Evolutionary conservation across 2,888 invertebrate species (phyloP), one percentile per base, ranked within the genome.

Genomic region (Cyaniris semiargus): DNA sequence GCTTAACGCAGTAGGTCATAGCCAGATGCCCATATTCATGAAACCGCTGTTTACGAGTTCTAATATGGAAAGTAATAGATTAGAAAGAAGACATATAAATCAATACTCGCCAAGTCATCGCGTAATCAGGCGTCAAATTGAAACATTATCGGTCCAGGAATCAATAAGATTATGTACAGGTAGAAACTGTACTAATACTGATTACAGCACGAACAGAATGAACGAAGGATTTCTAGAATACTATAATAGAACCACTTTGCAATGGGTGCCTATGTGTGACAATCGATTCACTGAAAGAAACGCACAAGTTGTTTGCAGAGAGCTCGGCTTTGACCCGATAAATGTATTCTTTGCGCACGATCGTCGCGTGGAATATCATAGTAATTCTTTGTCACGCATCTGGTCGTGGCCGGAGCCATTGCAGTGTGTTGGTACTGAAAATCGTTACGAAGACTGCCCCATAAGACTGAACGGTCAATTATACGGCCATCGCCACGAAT

Each of bases 201-300:
- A 95, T 76, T 92, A 94, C 70, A 84, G 89, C 15, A 88, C 91
- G 21, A 92, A 93, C 75, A 91, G 88, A 79, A 93, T 94, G 1
- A 95, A 95, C 83, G 96, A 97, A 95, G 99, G 99, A 6, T 99
- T 99, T 85, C 89, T 99, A 79, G 98, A 99, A 91, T 97, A 98
- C 86, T 99, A 97, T 87, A 99, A 99, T 85, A 95, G 95, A 82
- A 99, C 99, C 1, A 98, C 99, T 0, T 94, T 98, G 23, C 99
- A 99, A 86, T 99, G 99, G 98, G 97, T 99, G 56, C 98, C 99
- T 0, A 96, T 99, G 91, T 99, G 99, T 89, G 99, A 99, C 89
- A 95, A 95, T 71, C 95, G 98, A 79, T 99, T 99, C 88, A 99
- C 99, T 0, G 98, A 99, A 87, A 95, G 99, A 83, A 99, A 99